phyloP scores from a whole-genome alignment of 2,797 vertebrate species.

The Alectoris magna region DNA sequence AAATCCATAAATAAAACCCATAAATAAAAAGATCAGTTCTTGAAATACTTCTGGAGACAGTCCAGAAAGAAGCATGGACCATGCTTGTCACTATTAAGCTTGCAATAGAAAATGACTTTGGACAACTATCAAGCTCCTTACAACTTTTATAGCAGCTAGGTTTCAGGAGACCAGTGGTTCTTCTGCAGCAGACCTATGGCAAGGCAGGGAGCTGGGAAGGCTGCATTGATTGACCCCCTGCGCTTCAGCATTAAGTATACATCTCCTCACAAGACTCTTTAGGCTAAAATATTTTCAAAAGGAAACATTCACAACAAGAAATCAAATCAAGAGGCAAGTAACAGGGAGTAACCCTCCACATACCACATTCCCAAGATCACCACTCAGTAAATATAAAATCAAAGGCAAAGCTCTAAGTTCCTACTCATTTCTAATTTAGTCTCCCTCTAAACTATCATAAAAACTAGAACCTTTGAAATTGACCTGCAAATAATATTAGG shows the following conservation, averaged over 20 bases:
- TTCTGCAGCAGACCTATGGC: neutral
- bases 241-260: neutral
- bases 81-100: neutral
- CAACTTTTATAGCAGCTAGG: neutral
- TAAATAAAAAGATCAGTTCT: neutral
- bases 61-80: neutral
- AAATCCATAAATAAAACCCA: neutral
- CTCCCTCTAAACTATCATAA: neutral
- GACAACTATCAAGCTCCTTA: neutral
- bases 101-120: neutral
- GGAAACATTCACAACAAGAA: neutral
- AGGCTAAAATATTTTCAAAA: neutral
- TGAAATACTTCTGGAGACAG: conserved; percentile 6
- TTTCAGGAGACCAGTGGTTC: conserved; percentile 17
- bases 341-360: neutral
- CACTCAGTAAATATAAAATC: neutral
- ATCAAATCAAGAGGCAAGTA: neutral
- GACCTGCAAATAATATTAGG: neutral
- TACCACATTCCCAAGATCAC: neutral
- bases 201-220: neutral
- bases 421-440: neutral
- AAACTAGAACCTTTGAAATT: neutral
- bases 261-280: neutral
- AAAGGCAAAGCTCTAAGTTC: neutral
- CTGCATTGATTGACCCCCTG: neutral